Conservation (phyloP, 2,888 invertebrate species). For the Phorcus lineatus region DNA sequence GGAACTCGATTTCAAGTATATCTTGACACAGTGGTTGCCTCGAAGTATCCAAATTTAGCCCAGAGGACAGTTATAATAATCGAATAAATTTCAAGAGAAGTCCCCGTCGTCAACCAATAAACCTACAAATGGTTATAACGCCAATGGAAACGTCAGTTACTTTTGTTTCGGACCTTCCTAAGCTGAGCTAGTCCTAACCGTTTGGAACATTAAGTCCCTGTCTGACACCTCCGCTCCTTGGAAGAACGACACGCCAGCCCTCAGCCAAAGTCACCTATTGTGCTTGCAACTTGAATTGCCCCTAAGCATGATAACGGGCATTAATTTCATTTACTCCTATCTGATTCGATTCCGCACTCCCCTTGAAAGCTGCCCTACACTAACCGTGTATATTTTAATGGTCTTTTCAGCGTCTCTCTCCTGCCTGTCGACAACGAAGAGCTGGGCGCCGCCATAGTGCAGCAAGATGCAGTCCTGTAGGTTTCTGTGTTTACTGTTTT, state of each 20-base stretch:
- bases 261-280: background rate
- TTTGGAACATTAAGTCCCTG: background rate
- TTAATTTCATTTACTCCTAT: conserved; percentile 26
- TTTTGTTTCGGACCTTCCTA: background rate
- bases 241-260: background rate
- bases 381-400: conserved; percentile 1
- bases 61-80: background rate
- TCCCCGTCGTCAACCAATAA: background rate
- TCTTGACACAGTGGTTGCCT: conserved; percentile 5
- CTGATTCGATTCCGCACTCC: conserved; percentile 18
- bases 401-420: background rate
- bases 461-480: conserved; percentile 16
- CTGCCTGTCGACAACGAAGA: background rate
- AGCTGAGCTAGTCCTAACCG: background rate
- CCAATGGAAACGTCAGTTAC: conserved; percentile 6
- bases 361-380: conserved; percentile 18
- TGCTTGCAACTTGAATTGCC: background rate
- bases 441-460: background rate
- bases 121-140: background rate
- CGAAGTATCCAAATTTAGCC: background rate
- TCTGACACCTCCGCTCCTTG: background rate
- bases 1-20: background rate
- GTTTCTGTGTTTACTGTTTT: conserved; percentile 6
- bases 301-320: background rate
- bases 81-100: background rate